Percentiles rank a stretch among this genome's conserved stretches.
Evolutionary conservation across 2,113 vertebrate species (phyloP).

Genomic region (Arenaria interpres): DNA sequence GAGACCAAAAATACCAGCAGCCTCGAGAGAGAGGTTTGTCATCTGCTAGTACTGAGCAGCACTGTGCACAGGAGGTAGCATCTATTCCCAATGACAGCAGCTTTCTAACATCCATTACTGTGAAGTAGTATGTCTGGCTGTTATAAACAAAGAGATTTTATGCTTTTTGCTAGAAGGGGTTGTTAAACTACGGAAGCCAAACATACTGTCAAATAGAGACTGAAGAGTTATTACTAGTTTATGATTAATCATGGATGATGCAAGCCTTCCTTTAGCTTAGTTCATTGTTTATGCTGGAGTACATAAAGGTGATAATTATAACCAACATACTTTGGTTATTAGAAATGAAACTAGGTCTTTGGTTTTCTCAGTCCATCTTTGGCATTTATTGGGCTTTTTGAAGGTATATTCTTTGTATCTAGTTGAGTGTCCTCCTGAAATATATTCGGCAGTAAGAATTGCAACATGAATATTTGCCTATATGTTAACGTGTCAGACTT

Average conservation of each 20-base stretch:
- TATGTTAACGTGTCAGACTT: not conserved
- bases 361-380: not conserved
- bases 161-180: not conserved
- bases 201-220: not conserved
- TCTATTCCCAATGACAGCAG: not conserved
- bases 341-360: not conserved
- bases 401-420: not conserved
- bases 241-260: not conserved
- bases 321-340: not conserved
- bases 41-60: not conserved
- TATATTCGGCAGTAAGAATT: not conserved
- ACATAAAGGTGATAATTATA: not conserved
- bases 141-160: not conserved
- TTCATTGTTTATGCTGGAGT: conserved; percentile 14
- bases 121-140: not conserved
- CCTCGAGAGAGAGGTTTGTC: not conserved
- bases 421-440: not conserved
- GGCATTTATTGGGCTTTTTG: not conserved
- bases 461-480: not conserved
- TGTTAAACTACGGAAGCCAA: not conserved
- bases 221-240: not conserved
- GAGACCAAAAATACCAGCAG: not conserved
- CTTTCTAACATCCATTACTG: not conserved
- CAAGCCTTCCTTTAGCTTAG: conserved; percentile 1
- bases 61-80: not conserved